Conservation (phyloP, 2,888 invertebrate genomes). For the Lathronympha strigana region DNA sequence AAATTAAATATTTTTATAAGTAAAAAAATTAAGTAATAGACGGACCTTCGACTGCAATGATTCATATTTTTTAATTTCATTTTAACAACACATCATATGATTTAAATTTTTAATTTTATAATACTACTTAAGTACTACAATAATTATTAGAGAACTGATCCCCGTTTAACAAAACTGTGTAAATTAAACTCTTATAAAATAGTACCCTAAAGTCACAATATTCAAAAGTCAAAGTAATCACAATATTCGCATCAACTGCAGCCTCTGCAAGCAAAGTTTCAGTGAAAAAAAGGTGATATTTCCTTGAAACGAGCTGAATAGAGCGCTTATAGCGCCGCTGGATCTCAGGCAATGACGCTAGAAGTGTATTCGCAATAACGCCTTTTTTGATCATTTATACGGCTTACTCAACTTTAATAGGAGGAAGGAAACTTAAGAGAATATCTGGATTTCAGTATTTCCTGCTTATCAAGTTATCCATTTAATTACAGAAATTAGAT, state of each 20-base stretch:
- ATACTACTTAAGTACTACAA: too few species aligned
- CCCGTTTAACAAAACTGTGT: too few species aligned
- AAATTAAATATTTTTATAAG: too few species aligned
- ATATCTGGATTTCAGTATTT: neutral
- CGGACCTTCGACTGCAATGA: too few species aligned
- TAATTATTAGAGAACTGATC: too few species aligned
- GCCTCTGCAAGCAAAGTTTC: slow-evolving; percentile 13
- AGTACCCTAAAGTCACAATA: neutral
- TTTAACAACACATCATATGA: too few species aligned
- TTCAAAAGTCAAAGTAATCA: too few species aligned
- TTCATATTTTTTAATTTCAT: too few species aligned
- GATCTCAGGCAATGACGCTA: slow-evolving; percentile 43
- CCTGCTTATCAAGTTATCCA: neutral
- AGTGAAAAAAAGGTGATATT: slow-evolving; percentile 21
- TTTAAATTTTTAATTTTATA: too few species aligned
- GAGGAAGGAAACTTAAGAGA: slow-evolving; percentile 5
- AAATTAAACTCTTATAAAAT: too few species aligned
- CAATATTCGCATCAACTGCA: slow-evolving; percentile 21
- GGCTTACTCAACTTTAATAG: slow-evolving; percentile 29
- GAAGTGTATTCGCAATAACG: slow-evolving; percentile 39
- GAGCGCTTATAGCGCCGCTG: slow-evolving; percentile 43
- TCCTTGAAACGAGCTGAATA: slow-evolving; percentile 35
- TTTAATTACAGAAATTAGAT: too few species aligned
- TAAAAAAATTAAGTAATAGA: too few species aligned
- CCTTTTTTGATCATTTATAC: slow-evolving; percentile 35